Conservation (phyloP, 30 jellyfish, hydroid and myxozoan species). For the Aurelia sp. region DNA sequence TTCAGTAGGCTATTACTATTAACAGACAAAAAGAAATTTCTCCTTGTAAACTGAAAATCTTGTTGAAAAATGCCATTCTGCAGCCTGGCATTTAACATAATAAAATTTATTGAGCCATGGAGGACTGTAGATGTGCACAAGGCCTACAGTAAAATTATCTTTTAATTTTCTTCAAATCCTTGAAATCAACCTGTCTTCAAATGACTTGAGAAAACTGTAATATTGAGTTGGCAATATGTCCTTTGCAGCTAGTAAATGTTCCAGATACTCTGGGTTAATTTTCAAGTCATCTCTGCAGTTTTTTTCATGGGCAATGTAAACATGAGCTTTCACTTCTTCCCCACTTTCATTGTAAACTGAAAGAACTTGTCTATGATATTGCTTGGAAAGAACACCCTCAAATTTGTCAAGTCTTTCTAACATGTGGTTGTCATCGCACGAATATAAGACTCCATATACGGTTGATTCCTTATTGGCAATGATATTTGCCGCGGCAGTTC, state of each 20-base stretch:
- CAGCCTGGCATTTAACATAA: too few species aligned
- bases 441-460: conserved; percentile 84
- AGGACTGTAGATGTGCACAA: too few species aligned
- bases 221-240: conserved; percentile 81
- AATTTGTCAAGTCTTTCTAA: conserved; percentile 57
- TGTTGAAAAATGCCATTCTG: too few species aligned
- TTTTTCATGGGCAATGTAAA: conserved; percentile 62
- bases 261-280: conserved; percentile 57
- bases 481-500: conserved; percentile 89
- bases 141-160: too few species aligned
- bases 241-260: conserved; percentile 70
- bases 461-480: conserved; percentile 8
- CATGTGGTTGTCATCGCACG: conserved; percentile 51
- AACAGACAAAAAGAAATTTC: too few species aligned
- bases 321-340: conserved; percentile 27
- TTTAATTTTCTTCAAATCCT: neutral
- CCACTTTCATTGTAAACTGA: conserved; percentile 41
- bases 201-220: conserved; percentile 52
- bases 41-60: too few species aligned
- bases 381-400: conserved; percentile 81
- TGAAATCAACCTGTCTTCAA: neutral
- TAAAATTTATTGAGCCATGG: too few species aligned
- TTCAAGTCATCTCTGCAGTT: conserved; percentile 25
- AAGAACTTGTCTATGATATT: conserved; percentile 42
- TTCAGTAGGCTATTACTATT: too few species aligned